Percentiles rank a stretch among this genome's conserved stretches.
These are phyloP conservation scores for Panzeria rudis DNA, from an alignment of 2,888 invertebrate species.

Conservation along the genomic window DNA sequence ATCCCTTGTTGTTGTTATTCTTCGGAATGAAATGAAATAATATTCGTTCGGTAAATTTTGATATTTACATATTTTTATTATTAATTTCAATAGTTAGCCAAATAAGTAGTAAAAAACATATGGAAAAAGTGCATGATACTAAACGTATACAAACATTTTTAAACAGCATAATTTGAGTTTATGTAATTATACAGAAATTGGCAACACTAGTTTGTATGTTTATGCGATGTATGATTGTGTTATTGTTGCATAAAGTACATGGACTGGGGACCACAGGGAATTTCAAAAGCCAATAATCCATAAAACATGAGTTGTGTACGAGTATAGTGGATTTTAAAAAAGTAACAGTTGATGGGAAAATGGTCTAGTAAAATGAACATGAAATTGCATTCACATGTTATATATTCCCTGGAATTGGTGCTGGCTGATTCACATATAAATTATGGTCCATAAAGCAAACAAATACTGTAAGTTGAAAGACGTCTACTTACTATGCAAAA, in stretches of 20 bases:
- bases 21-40: too few relatives aligned
- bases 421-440: slow-evolving; percentile 25
- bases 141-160: too few relatives aligned
- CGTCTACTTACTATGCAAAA: slow-evolving; percentile 2
- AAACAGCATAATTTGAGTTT: too few relatives aligned
- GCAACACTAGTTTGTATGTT: not conserved
- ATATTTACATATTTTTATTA: too few relatives aligned
- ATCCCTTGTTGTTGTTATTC: too few relatives aligned
- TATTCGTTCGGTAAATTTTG: too few relatives aligned
- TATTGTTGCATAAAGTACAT: slow-evolving; percentile 11
- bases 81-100: too few relatives aligned
- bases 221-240: not conserved
- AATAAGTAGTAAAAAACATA: too few relatives aligned
- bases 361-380: slow-evolving; percentile 56
- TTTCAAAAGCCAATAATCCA: slow-evolving; percentile 62
- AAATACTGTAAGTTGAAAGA: not conserved
- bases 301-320: slow-evolving; percentile 51
- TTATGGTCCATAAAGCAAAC: slow-evolving; percentile 8
- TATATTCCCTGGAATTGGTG: not conserved
- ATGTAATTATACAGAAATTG: too few relatives aligned
- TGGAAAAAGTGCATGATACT: too few relatives aligned
- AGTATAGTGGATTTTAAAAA: slow-evolving; percentile 33
- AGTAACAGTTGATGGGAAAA: slow-evolving; percentile 29
- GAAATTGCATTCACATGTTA: slow-evolving; percentile 52
- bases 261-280: slow-evolving; percentile 36